Evolutionary conservation across 2,888 invertebrate species (phyloP), one percentile per base, ranked within the genome.

Genomic region (Cephus sareptanus): DNA sequence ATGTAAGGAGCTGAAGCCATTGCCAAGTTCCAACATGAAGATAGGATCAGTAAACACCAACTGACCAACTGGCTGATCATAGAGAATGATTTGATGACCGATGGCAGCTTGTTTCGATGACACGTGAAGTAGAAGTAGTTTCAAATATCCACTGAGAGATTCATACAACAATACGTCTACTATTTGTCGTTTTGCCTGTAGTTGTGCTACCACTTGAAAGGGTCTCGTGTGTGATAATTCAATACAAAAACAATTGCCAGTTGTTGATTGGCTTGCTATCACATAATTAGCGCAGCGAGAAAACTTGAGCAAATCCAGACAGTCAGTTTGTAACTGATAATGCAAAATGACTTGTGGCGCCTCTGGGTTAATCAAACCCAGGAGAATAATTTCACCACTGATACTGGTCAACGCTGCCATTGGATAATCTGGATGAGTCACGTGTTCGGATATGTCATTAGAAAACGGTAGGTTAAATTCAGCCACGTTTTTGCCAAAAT

Each of bases 241-340:
- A 4, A 90, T 75, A 73, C 87, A 87, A 76, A 83, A 91, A 71
- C 90, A 89, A 9, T 82, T 76, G 1, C 91, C 90, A 4, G 73
- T 76, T 11, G 76, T 79, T 74, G 82, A 88, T 34, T 89, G 86
- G 1, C 84, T 85, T 3, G 80, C 87, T 0, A 87, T 75, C 11
- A 83, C 79, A 34, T 77, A 85, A 83, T 83, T 86, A 73, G 87
- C 88, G 75, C 84, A 85, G 11, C 81, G 83, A 1, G 90, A 91
- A 78, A 91, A 88, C 79, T 86, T 90, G 15, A 90, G 71, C 1
- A 89, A 34, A 81, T 91, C 87, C 76, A 91, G 74, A 11, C 81
- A 77, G 3, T 80, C 82, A 0, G 34, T 75, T 33, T 90, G 89
- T 30, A 91, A 37, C 34, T 80, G 78, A 79, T 82, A 83, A 12